These are phyloP conservation scores for Leptestheria dahalacensis DNA, from an alignment of 1,140 invertebrate species.

Conservation along the genomic window DNA sequence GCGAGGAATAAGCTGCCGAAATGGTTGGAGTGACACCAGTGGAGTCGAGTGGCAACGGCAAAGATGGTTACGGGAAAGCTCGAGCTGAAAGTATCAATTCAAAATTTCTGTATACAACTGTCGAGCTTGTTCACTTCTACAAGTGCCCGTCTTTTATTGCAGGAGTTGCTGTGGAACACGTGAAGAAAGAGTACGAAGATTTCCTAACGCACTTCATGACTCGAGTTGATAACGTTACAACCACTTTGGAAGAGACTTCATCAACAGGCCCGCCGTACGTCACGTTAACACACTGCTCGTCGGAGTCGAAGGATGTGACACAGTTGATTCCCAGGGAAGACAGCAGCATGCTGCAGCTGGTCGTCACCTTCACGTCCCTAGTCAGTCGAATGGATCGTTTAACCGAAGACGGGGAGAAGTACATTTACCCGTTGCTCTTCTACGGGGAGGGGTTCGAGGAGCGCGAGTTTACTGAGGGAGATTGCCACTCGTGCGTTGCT, in stretches of 20 bases:
- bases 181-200: background rate
- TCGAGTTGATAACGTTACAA: background rate
- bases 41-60: background rate
- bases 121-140: background rate
- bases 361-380: constrained; percentile 10
- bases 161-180: constrained; percentile 4
- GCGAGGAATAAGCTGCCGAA: too few species aligned
- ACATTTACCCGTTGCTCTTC: constrained; percentile 32
- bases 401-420: constrained; percentile 2
- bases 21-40: background rate
- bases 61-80: background rate
- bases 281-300: background rate
- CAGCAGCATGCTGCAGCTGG: constrained; percentile 7
- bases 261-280: background rate
- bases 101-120: background rate
- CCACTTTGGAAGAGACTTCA: background rate
- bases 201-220: background rate
- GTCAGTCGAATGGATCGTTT: constrained; percentile 4
- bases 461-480: constrained; percentile 28
- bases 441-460: constrained; percentile 40
- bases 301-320: background rate
- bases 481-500: constrained; percentile 34
- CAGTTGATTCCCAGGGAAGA: background rate
- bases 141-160: background rate
- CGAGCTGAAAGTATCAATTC: background rate